Evolutionary conservation across 2,113 vertebrate species (phyloP).

Genomic region (Oceanites oceanicus): DNA sequence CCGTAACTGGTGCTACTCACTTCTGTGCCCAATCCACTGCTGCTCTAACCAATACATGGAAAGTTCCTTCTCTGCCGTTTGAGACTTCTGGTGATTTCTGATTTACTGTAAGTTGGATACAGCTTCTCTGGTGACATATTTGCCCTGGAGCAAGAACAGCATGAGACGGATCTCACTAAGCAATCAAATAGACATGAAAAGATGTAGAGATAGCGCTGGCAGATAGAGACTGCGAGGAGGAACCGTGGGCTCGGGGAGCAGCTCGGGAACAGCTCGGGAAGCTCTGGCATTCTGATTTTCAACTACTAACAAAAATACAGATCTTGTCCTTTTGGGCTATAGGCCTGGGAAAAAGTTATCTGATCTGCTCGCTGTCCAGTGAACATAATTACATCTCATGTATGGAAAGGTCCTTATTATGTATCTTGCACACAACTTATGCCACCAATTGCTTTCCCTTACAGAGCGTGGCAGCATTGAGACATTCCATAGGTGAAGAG

Average conservation of each 20-base stretch:
- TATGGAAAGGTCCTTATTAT: background rate
- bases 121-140: background rate
- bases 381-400: background rate
- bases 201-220: background rate
- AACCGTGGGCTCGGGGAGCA: rapidly evolving
- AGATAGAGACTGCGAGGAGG: background rate
- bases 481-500: background rate
- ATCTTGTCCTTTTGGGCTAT: background rate
- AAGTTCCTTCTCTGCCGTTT: background rate
- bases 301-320: background rate
- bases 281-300: background rate
- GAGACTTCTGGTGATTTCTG: background rate
- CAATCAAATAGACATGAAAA: background rate
- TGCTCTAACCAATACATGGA: background rate
- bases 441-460: background rate
- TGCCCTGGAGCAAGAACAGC: background rate
- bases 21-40: background rate
- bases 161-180: background rate
- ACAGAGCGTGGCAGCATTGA: background rate
- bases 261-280: background rate
- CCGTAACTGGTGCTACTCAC: rapidly evolving
- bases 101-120: background rate
- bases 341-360: background rate
- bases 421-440: background rate
- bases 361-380: background rate